Evolutionary conservation across 2,113 vertebrate genomes (phyloP), one percentile per base, ranked within the genome.

Genomic region (Maccullochella peelii): DNA sequence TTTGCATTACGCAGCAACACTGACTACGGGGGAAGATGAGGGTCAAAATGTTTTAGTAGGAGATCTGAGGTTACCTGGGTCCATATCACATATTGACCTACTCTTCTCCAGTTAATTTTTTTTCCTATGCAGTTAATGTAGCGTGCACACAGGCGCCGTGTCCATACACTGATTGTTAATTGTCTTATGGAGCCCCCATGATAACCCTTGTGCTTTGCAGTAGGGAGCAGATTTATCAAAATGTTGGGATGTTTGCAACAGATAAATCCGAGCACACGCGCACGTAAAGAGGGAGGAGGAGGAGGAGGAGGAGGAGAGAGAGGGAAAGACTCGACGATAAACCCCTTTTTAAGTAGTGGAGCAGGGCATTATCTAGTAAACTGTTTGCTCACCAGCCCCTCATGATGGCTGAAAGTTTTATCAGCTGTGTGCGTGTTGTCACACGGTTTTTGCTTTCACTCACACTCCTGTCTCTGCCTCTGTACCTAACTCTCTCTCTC

Each of bases 51-150:
- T 78, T 90, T 82, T 66, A 69, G 79, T 47, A 67, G 69, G 27
- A 75, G 85, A 80, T 80, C 68, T 84, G 57, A 88, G 73, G 88
- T 90, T 80, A 86, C 83, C 80, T 85, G 84, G 63, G 80, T 82
- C 23, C 66, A 62, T 49, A 83, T 63, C 57, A 84, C 58, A 80
- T 69, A 80, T 58, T 82, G 80, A 83, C 74, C 83, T 40, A 80
- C 20, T 80, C 49, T 74, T 77, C 40, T 74, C 38, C 40, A 65
- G 33, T 78, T 79, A 69, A 38, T 47, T 73, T 73, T 52, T 18
- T 40, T 8, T 30, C 5, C 18, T 23, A 73, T 82, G 73, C 38
- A 50, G 30, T 62, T 40, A 52, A 57, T 70, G 52, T 7, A 33
- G 15, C 25, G 8, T 23, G 44, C 63, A 55, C 30, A 65, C n/a